Conservation (phyloP, 2,113 vertebrate genomes). For the Lagopus leucura region DNA sequence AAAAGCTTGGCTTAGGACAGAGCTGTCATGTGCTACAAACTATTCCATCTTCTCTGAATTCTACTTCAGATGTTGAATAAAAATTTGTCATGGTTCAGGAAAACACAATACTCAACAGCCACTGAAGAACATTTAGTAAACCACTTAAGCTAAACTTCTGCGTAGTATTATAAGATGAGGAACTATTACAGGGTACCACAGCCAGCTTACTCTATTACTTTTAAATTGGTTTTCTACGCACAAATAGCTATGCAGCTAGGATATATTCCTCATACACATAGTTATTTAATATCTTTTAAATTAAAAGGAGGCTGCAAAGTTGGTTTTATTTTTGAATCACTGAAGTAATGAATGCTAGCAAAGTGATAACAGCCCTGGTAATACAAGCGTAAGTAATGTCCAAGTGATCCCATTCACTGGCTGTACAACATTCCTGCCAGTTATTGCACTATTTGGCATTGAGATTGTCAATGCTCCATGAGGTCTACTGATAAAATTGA, state of each 20-base stretch:
- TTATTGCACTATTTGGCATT: not conserved
- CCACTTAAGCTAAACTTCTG: not conserved
- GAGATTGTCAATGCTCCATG: not conserved
- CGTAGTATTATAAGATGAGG: not conserved
- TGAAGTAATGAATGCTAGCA: conserved; percentile 10
- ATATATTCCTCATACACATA: conserved; percentile 9
- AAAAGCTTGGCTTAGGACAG: not conserved
- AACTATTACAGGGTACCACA: not conserved
- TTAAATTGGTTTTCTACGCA: conserved; percentile 38
- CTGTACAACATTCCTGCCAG: not conserved
- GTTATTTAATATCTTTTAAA: conserved; percentile 53
- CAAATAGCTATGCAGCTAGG: not conserved
- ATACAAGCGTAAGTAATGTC: not conserved
- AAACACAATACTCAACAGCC: not conserved
- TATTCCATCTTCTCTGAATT: not conserved
- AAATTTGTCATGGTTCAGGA: not conserved
- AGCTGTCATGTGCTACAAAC: not conserved
- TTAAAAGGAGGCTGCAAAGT: conserved; percentile 20
- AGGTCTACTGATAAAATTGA: not conserved
- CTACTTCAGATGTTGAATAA: not conserved
- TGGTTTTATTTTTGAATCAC: conserved; percentile 44
- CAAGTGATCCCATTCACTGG: not conserved
- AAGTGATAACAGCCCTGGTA: not conserved
- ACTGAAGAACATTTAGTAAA: not conserved
- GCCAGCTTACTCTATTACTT: conserved; percentile 31